Evolutionary conservation across 2,888 invertebrate genomes (phyloP).

Genomic region (Apoderus coryli): DNA sequence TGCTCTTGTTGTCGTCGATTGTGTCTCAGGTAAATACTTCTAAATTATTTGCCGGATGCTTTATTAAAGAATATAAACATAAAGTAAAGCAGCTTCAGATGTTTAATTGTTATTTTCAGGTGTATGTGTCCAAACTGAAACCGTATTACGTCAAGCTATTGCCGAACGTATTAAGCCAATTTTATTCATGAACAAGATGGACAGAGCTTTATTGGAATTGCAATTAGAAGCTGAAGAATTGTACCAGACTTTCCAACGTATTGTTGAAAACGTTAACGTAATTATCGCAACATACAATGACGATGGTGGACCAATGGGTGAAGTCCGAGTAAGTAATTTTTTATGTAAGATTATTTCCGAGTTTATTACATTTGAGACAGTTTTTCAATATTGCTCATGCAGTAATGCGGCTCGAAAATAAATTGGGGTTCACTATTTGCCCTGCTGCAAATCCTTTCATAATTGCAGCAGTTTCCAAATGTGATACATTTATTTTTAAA

Average conservation of each 20-base stretch:
- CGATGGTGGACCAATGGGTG: slow-evolving; percentile 97
- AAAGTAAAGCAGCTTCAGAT: neutral
- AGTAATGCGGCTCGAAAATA: slow-evolving; percentile 23
- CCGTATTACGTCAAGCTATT: slow-evolving; percentile 98
- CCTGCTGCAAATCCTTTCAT: slow-evolving; percentile 22
- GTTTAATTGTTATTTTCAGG: slow-evolving; percentile 41
- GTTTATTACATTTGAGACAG: slow-evolving; percentile 8
- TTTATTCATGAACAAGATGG: slow-evolving; percentile 99
- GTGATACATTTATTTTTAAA: slow-evolving; percentile 21
- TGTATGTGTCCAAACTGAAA: slow-evolving; percentile 99
- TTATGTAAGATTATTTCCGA: no score
- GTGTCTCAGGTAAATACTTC: slow-evolving; percentile 92
- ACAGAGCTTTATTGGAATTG: slow-evolving; percentile 93
- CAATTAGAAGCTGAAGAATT: slow-evolving; percentile 94
- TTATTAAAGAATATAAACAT: no score
- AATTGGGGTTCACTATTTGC: slow-evolving; percentile 27
- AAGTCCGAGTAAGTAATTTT: slow-evolving; percentile 65
- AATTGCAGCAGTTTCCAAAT: slow-evolving; percentile 25
- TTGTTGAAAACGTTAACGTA: slow-evolving; percentile 98
- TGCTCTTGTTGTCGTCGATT: slow-evolving; percentile 98
- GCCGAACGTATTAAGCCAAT: slow-evolving; percentile 99
- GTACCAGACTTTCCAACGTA: slow-evolving; percentile 98
- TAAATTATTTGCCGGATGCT: no score
- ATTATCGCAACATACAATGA: slow-evolving; percentile 99
- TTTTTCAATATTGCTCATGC: no score